Evolutionary conservation across 2,888 invertebrate species (phyloP).

Genomic region (Ypsolopha sequella): DNA sequence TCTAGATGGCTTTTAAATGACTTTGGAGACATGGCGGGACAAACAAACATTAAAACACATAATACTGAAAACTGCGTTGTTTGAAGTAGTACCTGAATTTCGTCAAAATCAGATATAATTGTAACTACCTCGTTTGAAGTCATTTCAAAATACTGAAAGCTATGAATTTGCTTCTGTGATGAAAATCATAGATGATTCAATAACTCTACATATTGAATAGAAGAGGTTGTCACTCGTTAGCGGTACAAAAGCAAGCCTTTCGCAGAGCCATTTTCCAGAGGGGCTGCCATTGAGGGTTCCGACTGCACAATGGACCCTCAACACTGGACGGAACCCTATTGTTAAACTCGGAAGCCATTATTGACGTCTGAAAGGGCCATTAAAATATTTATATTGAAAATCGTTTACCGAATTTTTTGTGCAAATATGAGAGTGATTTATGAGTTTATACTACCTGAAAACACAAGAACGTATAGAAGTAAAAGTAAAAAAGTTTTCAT

Average conservation of each 20-base stretch:
- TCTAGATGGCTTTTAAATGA: too few relatives aligned
- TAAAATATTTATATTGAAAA: constrained; percentile 54
- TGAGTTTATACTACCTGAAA: too few relatives aligned
- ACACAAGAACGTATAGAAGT: too few relatives aligned
- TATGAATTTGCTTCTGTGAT: neutral
- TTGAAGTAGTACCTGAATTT: too few relatives aligned
- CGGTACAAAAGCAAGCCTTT: constrained; percentile 48
- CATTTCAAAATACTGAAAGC: neutral
- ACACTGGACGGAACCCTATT: constrained; percentile 56
- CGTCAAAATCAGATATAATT: too few relatives aligned
- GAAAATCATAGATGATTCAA: constrained; percentile 26
- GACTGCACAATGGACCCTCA: constrained; percentile 43
- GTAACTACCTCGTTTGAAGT: too few relatives aligned
- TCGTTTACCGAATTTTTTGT: constrained; percentile 31
- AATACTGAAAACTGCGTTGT: too few relatives aligned
- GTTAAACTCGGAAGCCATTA: constrained; percentile 62
- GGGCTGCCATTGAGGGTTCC: constrained; percentile 36
- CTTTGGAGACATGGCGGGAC: too few relatives aligned
- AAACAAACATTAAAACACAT: too few relatives aligned
- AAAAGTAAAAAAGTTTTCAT: too few relatives aligned
- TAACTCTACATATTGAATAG: constrained; percentile 31
- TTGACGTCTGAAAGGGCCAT: constrained; percentile 62
- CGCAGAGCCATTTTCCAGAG: constrained; percentile 54
- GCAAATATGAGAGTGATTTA: constrained; percentile 9
- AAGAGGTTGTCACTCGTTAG: constrained; percentile 41